Conservation (phyloP, 2,888 invertebrate genomes). For the Drosophila ezoana region DNA sequence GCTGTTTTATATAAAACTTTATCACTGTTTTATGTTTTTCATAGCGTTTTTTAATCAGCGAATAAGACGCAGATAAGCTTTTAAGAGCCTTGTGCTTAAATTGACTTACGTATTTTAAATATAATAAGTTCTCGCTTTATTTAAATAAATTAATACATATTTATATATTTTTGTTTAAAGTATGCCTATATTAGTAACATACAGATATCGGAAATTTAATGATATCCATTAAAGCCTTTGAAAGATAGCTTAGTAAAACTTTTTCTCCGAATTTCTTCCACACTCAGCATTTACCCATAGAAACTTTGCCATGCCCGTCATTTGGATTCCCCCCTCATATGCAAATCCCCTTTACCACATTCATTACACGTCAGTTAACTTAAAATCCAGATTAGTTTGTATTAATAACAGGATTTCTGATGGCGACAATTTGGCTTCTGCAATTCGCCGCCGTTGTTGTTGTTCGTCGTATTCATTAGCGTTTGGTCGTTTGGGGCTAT, state of each 20-base stretch:
- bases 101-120: too few species aligned
- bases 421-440: constrained; percentile 59
- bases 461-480: constrained; percentile 50
- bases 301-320: neutral
- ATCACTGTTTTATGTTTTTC: too few species aligned
- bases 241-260: too few species aligned
- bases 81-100: too few species aligned
- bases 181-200: too few species aligned
- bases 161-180: too few species aligned
- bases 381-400: constrained; percentile 36
- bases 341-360: neutral
- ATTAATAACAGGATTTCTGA: constrained; percentile 57
- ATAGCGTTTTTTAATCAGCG: too few species aligned
- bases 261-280: neutral
- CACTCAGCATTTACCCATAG: neutral
- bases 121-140: too few species aligned
- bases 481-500: constrained; percentile 27
- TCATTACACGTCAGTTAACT: neutral
- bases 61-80: too few species aligned
- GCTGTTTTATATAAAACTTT: neutral
- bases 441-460: constrained; percentile 14
- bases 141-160: too few species aligned
- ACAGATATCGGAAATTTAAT: too few species aligned
- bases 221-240: too few species aligned
- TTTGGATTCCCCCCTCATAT: neutral